These are phyloP conservation scores for Cuculus canorus DNA, from an alignment of 2,797 vertebrate genomes.

Conservation along the genomic window DNA sequence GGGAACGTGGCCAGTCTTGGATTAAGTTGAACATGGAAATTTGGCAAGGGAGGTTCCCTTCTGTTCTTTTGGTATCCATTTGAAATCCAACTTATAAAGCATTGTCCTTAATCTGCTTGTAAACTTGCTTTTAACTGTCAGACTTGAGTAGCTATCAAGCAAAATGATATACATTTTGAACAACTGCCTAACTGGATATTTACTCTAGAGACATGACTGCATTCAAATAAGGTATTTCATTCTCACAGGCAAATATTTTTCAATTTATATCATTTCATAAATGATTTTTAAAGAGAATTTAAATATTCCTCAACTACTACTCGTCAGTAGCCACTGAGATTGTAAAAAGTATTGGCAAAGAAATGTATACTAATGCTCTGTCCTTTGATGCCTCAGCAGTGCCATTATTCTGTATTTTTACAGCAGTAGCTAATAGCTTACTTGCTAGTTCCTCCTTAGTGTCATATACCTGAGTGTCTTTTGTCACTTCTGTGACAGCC, in stretches of 20 bases:
- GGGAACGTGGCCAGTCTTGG: neutral
- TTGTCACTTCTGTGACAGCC: neutral
- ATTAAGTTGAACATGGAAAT: neutral
- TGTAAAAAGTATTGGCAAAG: neutral
- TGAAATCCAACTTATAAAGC: conserved; percentile 3
- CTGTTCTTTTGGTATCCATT: neutral
- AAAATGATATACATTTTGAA: conserved; percentile 17
- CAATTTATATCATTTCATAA: neutral
- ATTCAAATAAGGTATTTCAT: neutral
- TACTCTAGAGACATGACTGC: neutral
- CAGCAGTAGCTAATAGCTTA: neutral
- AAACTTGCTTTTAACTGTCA: neutral
- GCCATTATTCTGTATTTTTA: conserved; percentile 5
- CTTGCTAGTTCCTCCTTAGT: neutral
- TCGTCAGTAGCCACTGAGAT: neutral
- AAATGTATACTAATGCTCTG: neutral
- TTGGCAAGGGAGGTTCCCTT: neutral
- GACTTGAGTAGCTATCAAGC: neutral
- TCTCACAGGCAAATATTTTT: neutral
- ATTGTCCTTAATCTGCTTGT: neutral
- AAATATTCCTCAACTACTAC: neutral
- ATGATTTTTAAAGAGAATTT: neutral
- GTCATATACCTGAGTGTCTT: neutral
- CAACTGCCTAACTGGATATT: neutral
- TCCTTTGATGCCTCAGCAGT: neutral